phyloP scores from a whole-genome alignment of 2,797 vertebrate species.

The Euthynnus affinis region DNA sequence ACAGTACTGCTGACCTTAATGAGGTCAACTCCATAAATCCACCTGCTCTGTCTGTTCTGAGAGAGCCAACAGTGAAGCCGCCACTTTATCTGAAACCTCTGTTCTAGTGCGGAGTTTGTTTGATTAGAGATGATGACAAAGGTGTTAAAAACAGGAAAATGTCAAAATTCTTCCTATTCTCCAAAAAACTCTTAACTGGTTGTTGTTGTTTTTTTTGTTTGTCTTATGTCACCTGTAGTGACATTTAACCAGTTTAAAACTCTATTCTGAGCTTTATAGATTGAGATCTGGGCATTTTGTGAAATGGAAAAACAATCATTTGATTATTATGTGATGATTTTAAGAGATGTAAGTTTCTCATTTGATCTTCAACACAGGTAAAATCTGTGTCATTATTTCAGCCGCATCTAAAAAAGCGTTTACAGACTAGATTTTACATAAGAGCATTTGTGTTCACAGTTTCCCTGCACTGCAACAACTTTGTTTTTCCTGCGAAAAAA shows the following conservation, averaged over 20 bases:
- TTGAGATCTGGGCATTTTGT: background rate
- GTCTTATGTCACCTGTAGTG: background rate
- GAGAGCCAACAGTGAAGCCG: background rate
- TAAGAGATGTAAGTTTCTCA: background rate
- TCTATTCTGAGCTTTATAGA: background rate
- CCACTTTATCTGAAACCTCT: background rate
- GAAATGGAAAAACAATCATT: constrained; percentile 8
- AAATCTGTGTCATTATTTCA: background rate
- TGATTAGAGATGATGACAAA: background rate
- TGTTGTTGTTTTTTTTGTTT: background rate
- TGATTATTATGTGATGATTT: background rate
- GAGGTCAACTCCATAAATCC: constrained; percentile 30
- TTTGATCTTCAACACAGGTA: background rate
- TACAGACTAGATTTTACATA: background rate
- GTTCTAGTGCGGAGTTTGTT: background rate
- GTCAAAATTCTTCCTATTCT: background rate
- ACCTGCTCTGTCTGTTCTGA: background rate
- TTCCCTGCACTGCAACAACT: background rate
- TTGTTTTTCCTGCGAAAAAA: background rate
- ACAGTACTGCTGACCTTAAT: constrained; percentile 22
- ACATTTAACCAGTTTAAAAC: background rate
- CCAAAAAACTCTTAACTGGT: background rate
- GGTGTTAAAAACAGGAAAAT: background rate
- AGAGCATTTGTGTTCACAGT: background rate
- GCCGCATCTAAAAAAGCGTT: background rate